Percentiles rank a stretch among this genome's conserved stretches.
Evolutionary conservation across 2,888 invertebrate genomes (phyloP).

Genomic region (Microctonus brassicae): DNA sequence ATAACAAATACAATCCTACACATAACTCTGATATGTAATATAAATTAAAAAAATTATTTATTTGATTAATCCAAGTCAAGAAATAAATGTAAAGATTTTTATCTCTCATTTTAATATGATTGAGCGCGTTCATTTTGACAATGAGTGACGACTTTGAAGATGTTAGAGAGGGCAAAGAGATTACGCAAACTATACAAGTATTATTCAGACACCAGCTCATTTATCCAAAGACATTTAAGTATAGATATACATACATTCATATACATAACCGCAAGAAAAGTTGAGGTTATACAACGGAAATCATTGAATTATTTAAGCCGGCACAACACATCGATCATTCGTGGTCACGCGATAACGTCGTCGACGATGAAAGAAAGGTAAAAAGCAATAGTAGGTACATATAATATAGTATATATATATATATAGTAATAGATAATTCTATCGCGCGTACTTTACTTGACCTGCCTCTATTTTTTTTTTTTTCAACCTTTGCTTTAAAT

Average conservation of each 20-base stretch:
- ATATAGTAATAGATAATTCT: not conserved
- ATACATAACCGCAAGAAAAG: conserved; percentile 1
- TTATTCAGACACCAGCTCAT: not conserved
- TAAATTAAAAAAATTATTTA: too few relatives aligned
- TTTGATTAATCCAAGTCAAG: too few relatives aligned
- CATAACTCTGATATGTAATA: too few relatives aligned
- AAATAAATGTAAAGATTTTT: not conserved
- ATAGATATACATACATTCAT: too few relatives aligned
- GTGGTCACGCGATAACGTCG: conserved; percentile 58
- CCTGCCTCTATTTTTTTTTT: conserved; percentile 32
- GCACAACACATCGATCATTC: conserved; percentile 55
- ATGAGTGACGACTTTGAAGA: not conserved
- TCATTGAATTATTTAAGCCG: conserved; percentile 62
- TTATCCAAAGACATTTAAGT: not conserved
- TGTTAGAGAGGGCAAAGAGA: not conserved
- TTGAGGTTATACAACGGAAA: conserved; percentile 50
- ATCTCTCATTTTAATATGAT: not conserved
- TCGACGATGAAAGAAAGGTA: not conserved
- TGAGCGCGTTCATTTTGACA: not conserved
- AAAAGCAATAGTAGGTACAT: not conserved
- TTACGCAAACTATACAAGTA: not conserved
- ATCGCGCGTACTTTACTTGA: conserved; percentile 13
- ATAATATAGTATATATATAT: not conserved
- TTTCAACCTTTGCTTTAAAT: conserved; percentile 40
- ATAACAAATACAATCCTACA: too few relatives aligned